Percentiles rank a stretch among this genome's conserved stretches.
Evolutionary conservation across 2,797 vertebrate genomes (phyloP).

Genomic region (Balearica regulorum): DNA sequence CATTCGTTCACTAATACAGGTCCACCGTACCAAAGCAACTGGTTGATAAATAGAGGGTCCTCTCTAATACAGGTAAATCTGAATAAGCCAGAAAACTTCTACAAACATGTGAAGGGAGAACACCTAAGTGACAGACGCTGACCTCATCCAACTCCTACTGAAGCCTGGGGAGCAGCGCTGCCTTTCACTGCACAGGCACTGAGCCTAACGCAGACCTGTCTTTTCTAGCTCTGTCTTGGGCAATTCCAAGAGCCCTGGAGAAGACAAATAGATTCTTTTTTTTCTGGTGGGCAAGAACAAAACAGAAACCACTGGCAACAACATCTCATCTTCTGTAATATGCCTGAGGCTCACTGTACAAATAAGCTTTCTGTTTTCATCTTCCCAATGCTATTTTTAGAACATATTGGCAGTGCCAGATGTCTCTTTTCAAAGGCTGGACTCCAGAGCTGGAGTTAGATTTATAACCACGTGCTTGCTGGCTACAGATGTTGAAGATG

Average conservation of each 20-base stretch:
- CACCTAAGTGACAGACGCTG: not conserved
- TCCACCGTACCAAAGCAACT: not conserved
- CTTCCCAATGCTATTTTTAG: slow-evolving; percentile 56
- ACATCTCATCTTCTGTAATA: not conserved
- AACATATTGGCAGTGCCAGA: slow-evolving; percentile 41
- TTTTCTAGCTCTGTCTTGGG: not conserved
- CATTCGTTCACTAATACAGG: not conserved
- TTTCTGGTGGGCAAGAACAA: slow-evolving; percentile 20
- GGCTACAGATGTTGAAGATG: slow-evolving; percentile 22
- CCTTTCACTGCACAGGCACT: not conserved
- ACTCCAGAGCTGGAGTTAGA: not conserved
- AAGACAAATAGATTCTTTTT: not conserved
- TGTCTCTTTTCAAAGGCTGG: slow-evolving; percentile 39
- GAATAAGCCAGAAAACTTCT: not conserved
- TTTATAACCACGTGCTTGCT: slow-evolving; percentile 23
- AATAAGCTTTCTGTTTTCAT: slow-evolving; percentile 42
- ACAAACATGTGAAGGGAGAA: not conserved
- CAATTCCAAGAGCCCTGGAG: not conserved
- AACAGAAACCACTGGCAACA: slow-evolving; percentile 37
- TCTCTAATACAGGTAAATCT: not conserved
- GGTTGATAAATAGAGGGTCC: not conserved
- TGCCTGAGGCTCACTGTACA: slow-evolving; percentile 18
- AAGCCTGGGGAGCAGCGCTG: not conserved
- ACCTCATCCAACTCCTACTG: not conserved
- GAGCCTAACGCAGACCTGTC: not conserved